phyloP scores from a whole-genome alignment of 1,140 invertebrate species.

The Penaeus chinensis region DNA sequence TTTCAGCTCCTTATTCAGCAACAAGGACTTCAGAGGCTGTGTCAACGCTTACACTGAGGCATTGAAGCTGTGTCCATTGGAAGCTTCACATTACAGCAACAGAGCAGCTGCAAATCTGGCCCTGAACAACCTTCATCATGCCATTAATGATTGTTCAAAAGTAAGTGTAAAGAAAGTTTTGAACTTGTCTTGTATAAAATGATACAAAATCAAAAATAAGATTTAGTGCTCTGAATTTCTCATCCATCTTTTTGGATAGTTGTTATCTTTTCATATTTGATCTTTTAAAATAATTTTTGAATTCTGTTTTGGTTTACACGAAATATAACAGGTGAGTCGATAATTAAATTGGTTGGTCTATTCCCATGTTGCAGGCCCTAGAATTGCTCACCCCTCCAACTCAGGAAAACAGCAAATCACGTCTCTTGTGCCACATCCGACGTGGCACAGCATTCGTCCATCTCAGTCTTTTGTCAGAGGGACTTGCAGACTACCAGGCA shows the following conservation, averaged over 20 bases:
- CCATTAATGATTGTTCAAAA: conserved; percentile 47
- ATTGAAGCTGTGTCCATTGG: conserved; percentile 11
- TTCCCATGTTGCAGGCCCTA: conserved; percentile 39
- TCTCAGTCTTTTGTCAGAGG: conserved; percentile 47
- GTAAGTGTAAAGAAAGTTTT: neutral
- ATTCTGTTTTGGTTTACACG: too few relatives aligned
- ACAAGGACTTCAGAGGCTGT: conserved; percentile 41
- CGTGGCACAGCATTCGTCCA: conserved; percentile 53
- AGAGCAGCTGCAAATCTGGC: conserved; percentile 48
- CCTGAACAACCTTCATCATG: conserved; percentile 41
- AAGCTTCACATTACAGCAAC: conserved; percentile 44
- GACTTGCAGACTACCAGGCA: conserved; percentile 51
- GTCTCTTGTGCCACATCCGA: conserved; percentile 49
- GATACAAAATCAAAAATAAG: too few relatives aligned
- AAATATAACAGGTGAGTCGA: neutral
- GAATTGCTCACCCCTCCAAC: conserved; percentile 47
- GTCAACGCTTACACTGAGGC: conserved; percentile 52
- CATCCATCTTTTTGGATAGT: too few relatives aligned
- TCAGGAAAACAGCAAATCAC: conserved; percentile 48
- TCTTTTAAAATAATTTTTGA: neutral
- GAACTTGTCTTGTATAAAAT: neutral
- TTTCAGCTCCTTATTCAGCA: conserved; percentile 38
- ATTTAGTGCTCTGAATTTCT: too few relatives aligned
- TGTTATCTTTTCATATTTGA: neutral
- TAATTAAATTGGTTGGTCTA: neutral